phyloP scores from a whole-genome alignment of 2,888 invertebrate genomes.

The Teleiodes luculella region DNA sequence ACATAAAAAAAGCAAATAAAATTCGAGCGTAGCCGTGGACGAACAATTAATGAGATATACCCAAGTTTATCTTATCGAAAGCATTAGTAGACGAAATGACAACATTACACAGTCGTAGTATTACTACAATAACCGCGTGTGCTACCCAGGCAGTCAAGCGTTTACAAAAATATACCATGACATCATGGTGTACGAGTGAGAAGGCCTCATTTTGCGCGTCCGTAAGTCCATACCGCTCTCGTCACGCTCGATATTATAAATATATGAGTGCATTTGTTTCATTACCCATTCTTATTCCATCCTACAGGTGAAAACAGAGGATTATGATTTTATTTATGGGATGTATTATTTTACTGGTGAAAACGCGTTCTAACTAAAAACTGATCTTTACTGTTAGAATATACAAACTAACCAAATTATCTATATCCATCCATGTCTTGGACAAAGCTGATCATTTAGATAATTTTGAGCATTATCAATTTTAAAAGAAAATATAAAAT shows the following conservation, averaged over 20 bases:
- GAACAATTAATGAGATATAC: no score
- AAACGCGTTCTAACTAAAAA: no score
- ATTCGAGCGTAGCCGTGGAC: no score
- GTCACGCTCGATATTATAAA: constrained; percentile 48
- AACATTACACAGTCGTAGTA: constrained; percentile 50
- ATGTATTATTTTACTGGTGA: no score
- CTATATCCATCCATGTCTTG: no score
- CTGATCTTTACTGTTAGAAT: no score
- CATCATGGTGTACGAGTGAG: constrained; percentile 72
- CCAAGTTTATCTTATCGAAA: constrained; percentile 28
- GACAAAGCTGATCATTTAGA: no score
- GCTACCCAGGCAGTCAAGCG: constrained; percentile 58
- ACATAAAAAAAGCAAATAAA: no score
- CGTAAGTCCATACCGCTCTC: constrained; percentile 28
- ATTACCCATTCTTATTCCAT: constrained; percentile 57
- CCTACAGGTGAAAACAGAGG: constrained; percentile 15
- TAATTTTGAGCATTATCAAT: no score
- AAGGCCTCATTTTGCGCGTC: constrained; percentile 32
- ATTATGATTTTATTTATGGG: no score
- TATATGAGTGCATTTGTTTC: constrained; percentile 66
- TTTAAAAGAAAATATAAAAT: no score
- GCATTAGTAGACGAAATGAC: constrained; percentile 22
- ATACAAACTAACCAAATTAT: no score
- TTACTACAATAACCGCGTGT: constrained; percentile 60
- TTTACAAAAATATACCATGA: constrained; percentile 75